Conservation (phyloP, 2,888 invertebrate genomes). For the Clitarchus hookeri region DNA sequence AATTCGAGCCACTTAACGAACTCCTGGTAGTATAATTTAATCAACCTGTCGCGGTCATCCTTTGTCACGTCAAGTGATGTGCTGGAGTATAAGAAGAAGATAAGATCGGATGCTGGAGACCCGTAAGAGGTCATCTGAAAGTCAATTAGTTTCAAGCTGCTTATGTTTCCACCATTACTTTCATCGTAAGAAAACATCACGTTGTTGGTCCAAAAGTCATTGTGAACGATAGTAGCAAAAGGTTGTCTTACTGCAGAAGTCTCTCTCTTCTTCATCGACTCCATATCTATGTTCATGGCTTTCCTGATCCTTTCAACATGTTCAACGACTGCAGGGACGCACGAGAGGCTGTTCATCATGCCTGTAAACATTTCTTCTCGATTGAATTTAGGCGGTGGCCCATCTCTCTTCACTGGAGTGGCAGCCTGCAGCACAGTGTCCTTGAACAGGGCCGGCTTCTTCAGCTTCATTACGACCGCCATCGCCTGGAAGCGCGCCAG, state of each 20-base stretch:
- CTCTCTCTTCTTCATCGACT: not conserved
- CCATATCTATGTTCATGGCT: not conserved
- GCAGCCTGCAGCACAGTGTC: slow-evolving; percentile 48
- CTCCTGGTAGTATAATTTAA: slow-evolving; percentile 58
- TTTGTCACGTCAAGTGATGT: slow-evolving; percentile 55
- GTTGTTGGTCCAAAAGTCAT: slow-evolving; percentile 67
- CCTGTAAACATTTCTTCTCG: not conserved
- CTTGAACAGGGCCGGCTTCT: slow-evolving; percentile 56
- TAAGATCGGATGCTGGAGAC: slow-evolving; percentile 60
- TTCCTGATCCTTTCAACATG: not conserved
- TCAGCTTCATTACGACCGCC: slow-evolving; percentile 59
- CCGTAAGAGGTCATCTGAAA: slow-evolving; percentile 61
- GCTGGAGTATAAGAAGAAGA: slow-evolving; percentile 62
- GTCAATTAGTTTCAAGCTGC: slow-evolving; percentile 62
- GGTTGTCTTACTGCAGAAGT: slow-evolving; percentile 48
- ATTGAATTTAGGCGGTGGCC: not conserved
- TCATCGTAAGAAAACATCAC: slow-evolving; percentile 60
- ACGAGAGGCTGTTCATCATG: not conserved
- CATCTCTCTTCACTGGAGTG: not conserved
- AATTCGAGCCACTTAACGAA: slow-evolving; percentile 55
- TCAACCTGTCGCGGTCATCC: slow-evolving; percentile 56
- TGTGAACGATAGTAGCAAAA: slow-evolving; percentile 61
- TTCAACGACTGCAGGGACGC: not conserved
- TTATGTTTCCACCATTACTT: slow-evolving; percentile 48
- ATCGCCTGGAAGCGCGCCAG: slow-evolving; percentile 64